Conservation (phyloP, 2,888 invertebrate species). For the Hyppa rectilinea region DNA sequence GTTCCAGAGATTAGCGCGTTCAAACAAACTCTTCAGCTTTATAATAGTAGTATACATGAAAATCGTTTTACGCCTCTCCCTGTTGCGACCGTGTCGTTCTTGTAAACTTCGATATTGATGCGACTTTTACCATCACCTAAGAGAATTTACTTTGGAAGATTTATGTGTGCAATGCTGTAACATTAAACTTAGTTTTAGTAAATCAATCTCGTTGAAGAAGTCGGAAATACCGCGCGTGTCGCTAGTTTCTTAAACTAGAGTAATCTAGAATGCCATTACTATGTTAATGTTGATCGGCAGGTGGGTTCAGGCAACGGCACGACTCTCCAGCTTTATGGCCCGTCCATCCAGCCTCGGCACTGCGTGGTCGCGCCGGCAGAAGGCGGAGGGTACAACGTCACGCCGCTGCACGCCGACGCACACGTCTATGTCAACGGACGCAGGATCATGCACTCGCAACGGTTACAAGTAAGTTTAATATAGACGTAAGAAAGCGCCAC, state of each 20-base stretch:
- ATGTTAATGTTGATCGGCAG: constrained; percentile 75
- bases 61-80: neutral
- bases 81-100: neutral
- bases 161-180: neutral
- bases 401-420: constrained; percentile 98
- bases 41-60: neutral
- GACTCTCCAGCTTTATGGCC: constrained; percentile 95
- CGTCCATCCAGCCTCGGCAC: constrained; percentile 98
- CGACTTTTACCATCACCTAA: neutral
- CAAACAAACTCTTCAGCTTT: no score
- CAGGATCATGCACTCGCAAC: constrained; percentile 97
- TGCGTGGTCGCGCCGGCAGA: constrained; percentile 98
- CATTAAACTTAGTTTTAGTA: neutral
- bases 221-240: neutral
- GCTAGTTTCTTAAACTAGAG: neutral
- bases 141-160: neutral
- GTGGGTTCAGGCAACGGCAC: constrained; percentile 95
- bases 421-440: constrained; percentile 98
- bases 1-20: no score
- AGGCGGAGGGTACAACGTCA: constrained; percentile 97
- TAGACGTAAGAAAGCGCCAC: neutral
- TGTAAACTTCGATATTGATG: neutral
- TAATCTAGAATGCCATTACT: constrained; percentile 5
- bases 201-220: neutral
- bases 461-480: constrained; percentile 92